Conservation (phyloP, 2,797 vertebrate genomes). For the Phrynocephalus forsythii region DNA sequence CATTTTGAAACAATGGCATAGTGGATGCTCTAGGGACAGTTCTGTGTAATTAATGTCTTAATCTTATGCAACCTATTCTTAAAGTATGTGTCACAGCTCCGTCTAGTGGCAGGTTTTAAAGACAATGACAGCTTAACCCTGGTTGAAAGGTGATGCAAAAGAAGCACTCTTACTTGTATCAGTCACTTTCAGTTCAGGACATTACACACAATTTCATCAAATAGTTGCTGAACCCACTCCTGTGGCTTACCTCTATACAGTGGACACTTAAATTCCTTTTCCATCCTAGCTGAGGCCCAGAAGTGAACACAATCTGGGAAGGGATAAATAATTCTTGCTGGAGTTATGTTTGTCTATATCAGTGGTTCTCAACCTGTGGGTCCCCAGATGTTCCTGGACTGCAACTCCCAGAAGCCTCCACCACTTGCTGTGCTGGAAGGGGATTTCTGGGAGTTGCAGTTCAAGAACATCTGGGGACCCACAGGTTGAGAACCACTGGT, state of each 20-base stretch:
- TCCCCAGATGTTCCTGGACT: too few species aligned
- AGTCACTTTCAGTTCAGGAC: not conserved
- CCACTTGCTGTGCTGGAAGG: too few species aligned
- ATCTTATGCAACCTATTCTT: not conserved
- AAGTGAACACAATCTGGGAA: not conserved
- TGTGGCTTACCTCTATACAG: not conserved
- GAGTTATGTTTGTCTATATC: too few species aligned
- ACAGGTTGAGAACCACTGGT: too few species aligned
- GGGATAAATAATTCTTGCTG: too few species aligned
- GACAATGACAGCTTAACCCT: not conserved
- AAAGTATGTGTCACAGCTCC: constrained; percentile 8
- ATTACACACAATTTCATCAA: not conserved
- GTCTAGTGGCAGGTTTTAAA: constrained; percentile 11
- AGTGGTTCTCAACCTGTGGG: too few species aligned
- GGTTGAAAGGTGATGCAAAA: not conserved
- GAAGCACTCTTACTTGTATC: not conserved
- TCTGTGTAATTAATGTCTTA: not conserved
- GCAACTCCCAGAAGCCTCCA: too few species aligned
- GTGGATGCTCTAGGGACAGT: not conserved
- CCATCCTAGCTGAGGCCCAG: not conserved
- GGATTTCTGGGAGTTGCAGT: too few species aligned
- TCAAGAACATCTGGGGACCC: too few species aligned
- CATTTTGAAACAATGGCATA: not conserved
- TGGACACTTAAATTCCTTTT: not conserved
- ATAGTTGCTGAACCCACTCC: not conserved